Conservation (phyloP, 1,140 invertebrate species). For the Sitobion miscanthi region DNA sequence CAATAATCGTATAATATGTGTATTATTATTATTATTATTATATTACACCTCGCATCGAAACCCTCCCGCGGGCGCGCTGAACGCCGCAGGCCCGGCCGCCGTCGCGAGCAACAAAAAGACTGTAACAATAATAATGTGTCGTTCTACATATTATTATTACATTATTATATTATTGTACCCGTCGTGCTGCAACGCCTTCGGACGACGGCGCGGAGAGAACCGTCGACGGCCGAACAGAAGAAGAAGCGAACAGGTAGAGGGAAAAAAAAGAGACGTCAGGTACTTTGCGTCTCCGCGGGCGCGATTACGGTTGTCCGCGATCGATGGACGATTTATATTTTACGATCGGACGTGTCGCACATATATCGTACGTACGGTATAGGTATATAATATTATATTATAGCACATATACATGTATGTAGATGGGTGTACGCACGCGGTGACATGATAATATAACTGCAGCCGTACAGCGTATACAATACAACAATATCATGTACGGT, state of each 20-base stretch:
- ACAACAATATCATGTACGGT: neutral
- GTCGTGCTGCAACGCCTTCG: neutral
- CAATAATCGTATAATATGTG: constrained; percentile 3
- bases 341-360: neutral
- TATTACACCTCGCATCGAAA: neutral
- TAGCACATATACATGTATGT: too few relatives aligned
- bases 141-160: neutral
- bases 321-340: neutral
- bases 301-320: constrained; percentile 9
- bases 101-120: neutral
- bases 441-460: neutral
- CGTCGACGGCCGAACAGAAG: neutral
- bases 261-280: neutral
- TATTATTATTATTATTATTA: neutral
- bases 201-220: neutral
- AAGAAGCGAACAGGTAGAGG: neutral
- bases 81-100: neutral
- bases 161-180: neutral
- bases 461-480: neutral
- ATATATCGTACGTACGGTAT: neutral
- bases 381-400: neutral
- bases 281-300: neutral
- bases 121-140: neutral
- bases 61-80: neutral
- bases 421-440: neutral